A percentile compares a stretch with the other conserved stretches of the same genome.
Conservation (phyloP, 1,140 invertebrate genomes). For the Nixonia krombeini region DNA sequence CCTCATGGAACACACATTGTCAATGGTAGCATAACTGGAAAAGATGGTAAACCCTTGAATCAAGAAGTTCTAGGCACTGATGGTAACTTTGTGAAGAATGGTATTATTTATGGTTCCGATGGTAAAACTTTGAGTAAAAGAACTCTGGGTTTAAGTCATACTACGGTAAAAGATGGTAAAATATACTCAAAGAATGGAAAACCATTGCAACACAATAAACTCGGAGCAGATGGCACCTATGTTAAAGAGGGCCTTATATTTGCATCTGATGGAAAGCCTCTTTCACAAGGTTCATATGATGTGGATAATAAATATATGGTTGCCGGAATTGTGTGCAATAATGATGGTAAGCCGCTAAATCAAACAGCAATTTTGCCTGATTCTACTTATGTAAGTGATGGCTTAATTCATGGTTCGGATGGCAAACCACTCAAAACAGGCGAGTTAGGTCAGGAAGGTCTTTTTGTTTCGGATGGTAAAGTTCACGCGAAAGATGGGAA, state of each 20-base stretch:
- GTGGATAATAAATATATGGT: slow-evolving; percentile 63
- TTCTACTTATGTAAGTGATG: slow-evolving; percentile 61
- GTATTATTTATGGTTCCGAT: slow-evolving; percentile 53
- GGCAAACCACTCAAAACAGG: slow-evolving; percentile 58
- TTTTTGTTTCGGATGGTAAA: slow-evolving; percentile 61
- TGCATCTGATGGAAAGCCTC: slow-evolving; percentile 53
- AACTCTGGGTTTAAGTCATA: slow-evolving; percentile 55
- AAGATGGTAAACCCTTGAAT: slow-evolving; percentile 64
- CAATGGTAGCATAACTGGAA: slow-evolving; percentile 62
- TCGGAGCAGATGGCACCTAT: slow-evolving; percentile 59
- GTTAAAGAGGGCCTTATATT: slow-evolving; percentile 67
- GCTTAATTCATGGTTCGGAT: slow-evolving; percentile 58
- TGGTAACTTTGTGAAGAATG: slow-evolving; percentile 59
- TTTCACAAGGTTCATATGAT: slow-evolving; percentile 61
- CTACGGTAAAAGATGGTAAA: slow-evolving; percentile 61
- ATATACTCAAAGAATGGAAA: slow-evolving; percentile 63
- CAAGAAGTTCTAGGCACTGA: slow-evolving; percentile 61
- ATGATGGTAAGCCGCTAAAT: slow-evolving; percentile 59
- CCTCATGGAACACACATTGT: slow-evolving; percentile 57
- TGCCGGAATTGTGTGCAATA: slow-evolving; percentile 60
- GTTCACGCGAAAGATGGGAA: slow-evolving; percentile 64
- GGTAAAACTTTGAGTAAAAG: slow-evolving; percentile 50
- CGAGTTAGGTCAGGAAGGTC: slow-evolving; percentile 57
- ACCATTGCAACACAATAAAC: slow-evolving; percentile 52
- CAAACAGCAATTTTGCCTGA: slow-evolving; percentile 60